phyloP scores from a whole-genome alignment of 2,797 vertebrate genomes.

The Oryzias dopingdopingensis region DNA sequence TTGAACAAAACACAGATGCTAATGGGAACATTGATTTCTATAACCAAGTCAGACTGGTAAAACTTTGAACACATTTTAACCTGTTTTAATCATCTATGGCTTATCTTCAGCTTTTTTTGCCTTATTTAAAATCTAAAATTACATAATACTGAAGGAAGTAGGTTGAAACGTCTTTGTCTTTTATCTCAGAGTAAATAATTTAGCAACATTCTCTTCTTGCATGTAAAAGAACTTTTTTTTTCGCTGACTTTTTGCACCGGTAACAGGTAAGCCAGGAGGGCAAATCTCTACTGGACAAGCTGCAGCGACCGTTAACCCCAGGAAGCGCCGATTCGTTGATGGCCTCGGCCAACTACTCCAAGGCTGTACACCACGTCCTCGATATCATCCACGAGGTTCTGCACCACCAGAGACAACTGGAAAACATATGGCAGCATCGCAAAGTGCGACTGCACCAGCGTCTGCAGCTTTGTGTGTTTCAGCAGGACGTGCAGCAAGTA shows the following conservation, averaged over 20 bases:
- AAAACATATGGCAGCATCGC: conserved; percentile 98
- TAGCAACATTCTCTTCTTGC: too few species aligned
- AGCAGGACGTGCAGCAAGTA: conserved; percentile 97
- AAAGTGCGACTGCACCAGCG: conserved; percentile 96
- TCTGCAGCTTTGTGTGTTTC: conserved; percentile 96
- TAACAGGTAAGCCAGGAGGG: conserved; percentile 95
- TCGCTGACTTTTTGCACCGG: background rate
- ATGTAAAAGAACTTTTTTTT: background rate
- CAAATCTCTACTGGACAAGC: conserved; percentile 94
- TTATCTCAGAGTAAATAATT: background rate
- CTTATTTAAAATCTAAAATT: background rate
- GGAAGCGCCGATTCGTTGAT: conserved; percentile 94
- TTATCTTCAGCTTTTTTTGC: background rate
- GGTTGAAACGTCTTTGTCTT: background rate
- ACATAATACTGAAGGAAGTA: too few species aligned
- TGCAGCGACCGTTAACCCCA: conserved; percentile 93
- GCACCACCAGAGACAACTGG: conserved; percentile 95
- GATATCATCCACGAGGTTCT: conserved; percentile 96
- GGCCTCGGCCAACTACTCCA: conserved; percentile 94
- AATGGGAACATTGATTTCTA: conserved; percentile 1
- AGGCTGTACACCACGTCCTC: conserved; percentile 94
- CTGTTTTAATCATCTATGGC: background rate
- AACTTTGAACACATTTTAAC: background rate
- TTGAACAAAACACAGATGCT: conserved; percentile 10
- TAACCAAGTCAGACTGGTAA: background rate